Percentiles rank a stretch among this genome's conserved stretches.
phyloP scores from a whole-genome alignment of 2,113 vertebrate genomes.

The Platichthys flesus region DNA sequence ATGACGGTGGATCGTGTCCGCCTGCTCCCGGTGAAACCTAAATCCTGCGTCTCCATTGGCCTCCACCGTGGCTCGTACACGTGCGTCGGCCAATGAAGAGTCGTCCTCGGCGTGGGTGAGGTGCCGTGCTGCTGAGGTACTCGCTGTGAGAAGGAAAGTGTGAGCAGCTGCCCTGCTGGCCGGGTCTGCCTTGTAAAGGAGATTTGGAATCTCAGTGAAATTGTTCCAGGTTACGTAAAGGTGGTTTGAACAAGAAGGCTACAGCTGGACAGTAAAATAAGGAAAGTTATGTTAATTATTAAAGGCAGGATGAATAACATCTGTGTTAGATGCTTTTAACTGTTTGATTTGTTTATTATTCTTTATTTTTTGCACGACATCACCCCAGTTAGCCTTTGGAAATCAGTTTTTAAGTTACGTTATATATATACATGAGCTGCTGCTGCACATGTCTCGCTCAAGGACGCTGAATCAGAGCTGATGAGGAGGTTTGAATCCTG shows the following conservation, averaged over 20 bases:
- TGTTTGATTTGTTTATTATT: background rate
- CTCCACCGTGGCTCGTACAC: background rate
- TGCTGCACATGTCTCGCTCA: background rate
- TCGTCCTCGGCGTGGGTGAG: too few species aligned
- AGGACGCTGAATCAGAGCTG: background rate
- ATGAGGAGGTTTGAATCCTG: too few species aligned
- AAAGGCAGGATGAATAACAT: background rate
- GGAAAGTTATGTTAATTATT: too few species aligned
- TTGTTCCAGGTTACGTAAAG: constrained; percentile 41
- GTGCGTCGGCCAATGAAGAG: background rate
- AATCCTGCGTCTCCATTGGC: background rate
- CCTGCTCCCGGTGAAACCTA: background rate
- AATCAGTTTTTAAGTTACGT: too few species aligned
- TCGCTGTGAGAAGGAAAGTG: constrained; percentile 31
- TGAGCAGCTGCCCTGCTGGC: constrained; percentile 44
- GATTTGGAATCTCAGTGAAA: constrained; percentile 12
- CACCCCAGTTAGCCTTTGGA: too few species aligned
- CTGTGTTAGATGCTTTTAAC: background rate
- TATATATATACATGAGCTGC: background rate
- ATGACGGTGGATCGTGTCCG: too few species aligned
- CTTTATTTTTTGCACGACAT: background rate
- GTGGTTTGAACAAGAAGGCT: too few species aligned
- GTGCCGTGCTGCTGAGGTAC: constrained; percentile 10
- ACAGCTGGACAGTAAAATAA: too few species aligned
- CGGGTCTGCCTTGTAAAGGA: constrained; percentile 21